These are phyloP conservation scores for Anarsia innoxiella DNA, from an alignment of 2,888 invertebrate species.

Conservation along the genomic window DNA sequence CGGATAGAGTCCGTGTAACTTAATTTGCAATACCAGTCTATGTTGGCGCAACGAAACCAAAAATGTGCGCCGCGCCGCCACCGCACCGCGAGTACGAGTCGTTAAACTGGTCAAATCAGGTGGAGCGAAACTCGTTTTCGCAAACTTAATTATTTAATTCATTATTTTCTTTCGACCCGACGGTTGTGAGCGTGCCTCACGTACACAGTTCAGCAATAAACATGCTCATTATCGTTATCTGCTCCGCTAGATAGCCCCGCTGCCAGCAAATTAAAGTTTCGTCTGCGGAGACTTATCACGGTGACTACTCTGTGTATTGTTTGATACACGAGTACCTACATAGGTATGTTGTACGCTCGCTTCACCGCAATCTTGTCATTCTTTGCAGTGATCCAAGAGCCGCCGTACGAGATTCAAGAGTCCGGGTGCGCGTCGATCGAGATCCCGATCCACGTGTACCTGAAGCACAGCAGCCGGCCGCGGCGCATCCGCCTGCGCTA, in stretches of 20 bases:
- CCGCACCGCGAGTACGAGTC: background rate
- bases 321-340: constrained; percentile 20
- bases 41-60: background rate
- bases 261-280: constrained; percentile 29
- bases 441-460: constrained; percentile 66
- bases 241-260: constrained; percentile 38
- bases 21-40: constrained; percentile 6
- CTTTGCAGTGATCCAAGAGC: constrained; percentile 65
- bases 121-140: constrained; percentile 8
- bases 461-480: constrained; percentile 58
- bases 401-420: constrained; percentile 70
- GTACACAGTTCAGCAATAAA: constrained; percentile 24
- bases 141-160: constrained; percentile 4
- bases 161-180: constrained; percentile 8
- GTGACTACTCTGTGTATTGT: constrained; percentile 3
- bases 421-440: constrained; percentile 64
- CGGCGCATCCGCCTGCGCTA: constrained; percentile 61
- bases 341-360: constrained; percentile 7
- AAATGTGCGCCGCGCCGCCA: too few species aligned
- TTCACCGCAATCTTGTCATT: constrained; percentile 23
- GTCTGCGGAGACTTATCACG: constrained; percentile 16
- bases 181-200: constrained; percentile 3
- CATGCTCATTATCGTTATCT: constrained; percentile 48
- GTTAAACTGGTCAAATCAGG: constrained; percentile 1
- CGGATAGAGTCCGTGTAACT: too few species aligned